Evolutionary conservation across 2,113 vertebrate genomes (phyloP).

Genomic region (Malurus alboscapulatus): DNA sequence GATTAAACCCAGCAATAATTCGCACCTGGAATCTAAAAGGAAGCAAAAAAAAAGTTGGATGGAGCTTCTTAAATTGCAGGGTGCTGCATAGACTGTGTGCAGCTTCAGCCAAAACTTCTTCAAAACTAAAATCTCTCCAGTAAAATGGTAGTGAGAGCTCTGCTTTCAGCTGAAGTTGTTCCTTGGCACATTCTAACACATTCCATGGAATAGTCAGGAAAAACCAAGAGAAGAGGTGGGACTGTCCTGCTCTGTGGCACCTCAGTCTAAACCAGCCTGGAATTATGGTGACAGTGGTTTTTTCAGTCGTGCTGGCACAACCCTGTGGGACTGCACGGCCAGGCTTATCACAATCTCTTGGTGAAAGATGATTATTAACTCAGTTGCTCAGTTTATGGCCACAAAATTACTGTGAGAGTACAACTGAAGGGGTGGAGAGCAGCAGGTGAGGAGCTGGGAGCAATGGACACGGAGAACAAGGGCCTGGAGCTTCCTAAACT

Average conservation of each 20-base stretch:
- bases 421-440: background rate
- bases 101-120: background rate
- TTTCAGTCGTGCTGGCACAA: background rate
- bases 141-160: background rate
- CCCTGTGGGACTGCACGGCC: background rate
- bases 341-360: background rate
- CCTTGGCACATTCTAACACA: background rate
- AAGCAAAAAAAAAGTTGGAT: background rate
- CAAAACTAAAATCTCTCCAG: background rate
- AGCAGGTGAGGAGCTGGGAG: background rate
- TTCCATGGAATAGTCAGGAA: background rate
- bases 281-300: background rate
- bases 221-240: background rate
- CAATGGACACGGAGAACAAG: background rate
- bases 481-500: background rate
- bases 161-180: background rate
- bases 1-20: background rate
- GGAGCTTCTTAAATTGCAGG: background rate
- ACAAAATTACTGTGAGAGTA: background rate
- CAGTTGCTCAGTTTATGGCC: background rate
- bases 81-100: background rate
- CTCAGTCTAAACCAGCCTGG: background rate
- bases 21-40: background rate
- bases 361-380: conserved; percentile 23
- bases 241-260: background rate